These are phyloP conservation scores for Phyllostomus hastatus DNA, from an alignment of 2,113 vertebrate species.

Conservation along the genomic window DNA sequence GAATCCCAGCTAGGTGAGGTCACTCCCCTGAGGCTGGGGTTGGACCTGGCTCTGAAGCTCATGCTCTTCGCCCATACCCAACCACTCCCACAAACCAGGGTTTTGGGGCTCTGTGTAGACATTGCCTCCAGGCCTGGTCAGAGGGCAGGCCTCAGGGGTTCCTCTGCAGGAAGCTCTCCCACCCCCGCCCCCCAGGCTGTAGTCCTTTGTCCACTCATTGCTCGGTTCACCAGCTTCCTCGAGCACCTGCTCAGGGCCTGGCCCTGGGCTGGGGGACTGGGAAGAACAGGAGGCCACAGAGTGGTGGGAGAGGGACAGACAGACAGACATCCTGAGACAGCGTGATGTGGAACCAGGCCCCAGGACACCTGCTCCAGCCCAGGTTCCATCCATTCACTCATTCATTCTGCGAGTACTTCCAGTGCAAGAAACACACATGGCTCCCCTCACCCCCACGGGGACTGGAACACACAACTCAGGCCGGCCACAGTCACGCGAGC, in stretches of 20 bases:
- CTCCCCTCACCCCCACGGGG: too few species aligned
- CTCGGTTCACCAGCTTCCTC: not conserved
- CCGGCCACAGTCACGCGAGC: rapidly evolving
- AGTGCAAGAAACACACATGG: not conserved
- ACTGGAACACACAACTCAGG: rapidly evolving
- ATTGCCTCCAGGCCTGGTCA: not conserved
- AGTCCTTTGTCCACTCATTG: too few species aligned
- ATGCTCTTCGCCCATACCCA: not conserved
- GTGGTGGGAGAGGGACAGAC: not conserved
- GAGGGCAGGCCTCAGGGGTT: not conserved
- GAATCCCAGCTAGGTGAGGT: not conserved
- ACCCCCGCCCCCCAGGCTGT: not conserved
- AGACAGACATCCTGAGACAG: not conserved
- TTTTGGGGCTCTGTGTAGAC: not conserved
- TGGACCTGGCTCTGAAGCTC: not conserved
- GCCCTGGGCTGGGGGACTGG: not conserved
- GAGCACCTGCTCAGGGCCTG: not conserved
- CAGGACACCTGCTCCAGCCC: not conserved
- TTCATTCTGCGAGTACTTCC: not conserved
- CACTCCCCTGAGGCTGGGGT: not conserved
- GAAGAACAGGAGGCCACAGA: not conserved
- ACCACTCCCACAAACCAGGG: too few species aligned
- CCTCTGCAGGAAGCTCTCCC: not conserved
- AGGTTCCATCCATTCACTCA: too few species aligned
- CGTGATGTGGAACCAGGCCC: not conserved